These are phyloP conservation scores for Lycopodina hypogea DNA, from an alignment of 37 sponge, comb jelly and placozoan genomes.

Conservation along the genomic window DNA sequence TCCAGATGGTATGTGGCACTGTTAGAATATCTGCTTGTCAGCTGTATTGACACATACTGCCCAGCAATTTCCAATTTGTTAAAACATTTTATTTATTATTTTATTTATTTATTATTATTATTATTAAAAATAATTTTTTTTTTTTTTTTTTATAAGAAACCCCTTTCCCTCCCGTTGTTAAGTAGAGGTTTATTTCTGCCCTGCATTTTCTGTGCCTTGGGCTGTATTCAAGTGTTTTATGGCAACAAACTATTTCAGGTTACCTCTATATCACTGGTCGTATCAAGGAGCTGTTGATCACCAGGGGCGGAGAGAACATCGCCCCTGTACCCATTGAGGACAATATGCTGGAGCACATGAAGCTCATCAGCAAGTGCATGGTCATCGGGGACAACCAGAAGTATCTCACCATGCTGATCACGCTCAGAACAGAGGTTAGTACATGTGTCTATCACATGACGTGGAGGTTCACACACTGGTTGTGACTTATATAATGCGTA, in stretches of 20 bases:
- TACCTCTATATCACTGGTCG: slow-evolving; percentile 91
- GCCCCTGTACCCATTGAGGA: slow-evolving; percentile 95
- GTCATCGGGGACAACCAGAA: slow-evolving; percentile 89
- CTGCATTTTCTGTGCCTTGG: too few species aligned
- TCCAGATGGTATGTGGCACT: slow-evolving; percentile 53
- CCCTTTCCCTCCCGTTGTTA: too few species aligned
- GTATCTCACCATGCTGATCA: slow-evolving; percentile 85
- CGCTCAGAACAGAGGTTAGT: slow-evolving; percentile 78
- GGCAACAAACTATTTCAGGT: slow-evolving; percentile 58
- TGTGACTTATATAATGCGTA: too few species aligned
- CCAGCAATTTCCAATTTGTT: background rate
- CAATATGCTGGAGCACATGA: slow-evolving; percentile 55
- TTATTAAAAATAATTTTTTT: too few species aligned
- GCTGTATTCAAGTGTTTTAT: too few species aligned
- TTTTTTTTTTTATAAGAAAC: too few species aligned
- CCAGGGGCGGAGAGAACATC: slow-evolving; percentile 94
- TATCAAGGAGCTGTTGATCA: slow-evolving; percentile 93
- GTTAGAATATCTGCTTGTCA: background rate
- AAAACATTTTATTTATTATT: too few species aligned
- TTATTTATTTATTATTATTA: background rate
- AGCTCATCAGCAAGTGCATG: slow-evolving; percentile 72
- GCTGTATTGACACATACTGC: background rate
- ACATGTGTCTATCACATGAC: background rate
- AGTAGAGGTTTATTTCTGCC: too few species aligned
- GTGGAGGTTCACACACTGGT: too few species aligned